Percentiles rank a stretch among this genome's conserved stretches.
Conservation (phyloP, 1,140 invertebrate species). For the Pseudomyrmex flavicornis region DNA sequence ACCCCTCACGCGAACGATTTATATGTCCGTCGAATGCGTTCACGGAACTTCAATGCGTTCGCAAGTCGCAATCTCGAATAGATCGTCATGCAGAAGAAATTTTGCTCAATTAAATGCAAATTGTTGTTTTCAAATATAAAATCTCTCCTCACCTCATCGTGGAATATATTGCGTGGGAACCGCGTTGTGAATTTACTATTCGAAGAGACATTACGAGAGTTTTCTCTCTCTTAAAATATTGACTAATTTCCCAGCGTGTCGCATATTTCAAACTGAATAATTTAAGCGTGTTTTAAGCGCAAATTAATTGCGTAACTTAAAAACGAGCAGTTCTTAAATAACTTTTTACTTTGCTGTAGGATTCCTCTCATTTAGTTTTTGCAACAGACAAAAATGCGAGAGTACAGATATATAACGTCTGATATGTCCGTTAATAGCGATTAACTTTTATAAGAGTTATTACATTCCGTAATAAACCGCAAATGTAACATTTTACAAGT, state of each 20-base stretch:
- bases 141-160: neutral
- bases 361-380: slow-evolving; percentile 7
- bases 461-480: too few species aligned
- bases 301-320: slow-evolving; percentile 36
- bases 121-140: slow-evolving; percentile 13
- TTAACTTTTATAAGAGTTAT: slow-evolving; percentile 13
- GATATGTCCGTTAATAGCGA: neutral
- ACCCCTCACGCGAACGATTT: slow-evolving; percentile 56
- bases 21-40: slow-evolving; percentile 26
- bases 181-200: neutral
- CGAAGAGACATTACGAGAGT: neutral
- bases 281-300: slow-evolving; percentile 17
- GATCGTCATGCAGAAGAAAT: neutral
- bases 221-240: neutral
- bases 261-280: slow-evolving; percentile 50
- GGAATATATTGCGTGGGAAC: neutral
- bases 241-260: slow-evolving; percentile 1
- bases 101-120: slow-evolving; percentile 34
- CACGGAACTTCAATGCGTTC: slow-evolving; percentile 4
- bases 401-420: neutral
- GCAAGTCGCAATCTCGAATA: neutral
- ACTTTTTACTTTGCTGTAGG: neutral
- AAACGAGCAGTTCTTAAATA: slow-evolving; percentile 24
- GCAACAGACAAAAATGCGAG: neutral
- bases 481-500: too few species aligned